Conservation (phyloP, 1,140 invertebrate species). For the Berghia stephanieae region DNA sequence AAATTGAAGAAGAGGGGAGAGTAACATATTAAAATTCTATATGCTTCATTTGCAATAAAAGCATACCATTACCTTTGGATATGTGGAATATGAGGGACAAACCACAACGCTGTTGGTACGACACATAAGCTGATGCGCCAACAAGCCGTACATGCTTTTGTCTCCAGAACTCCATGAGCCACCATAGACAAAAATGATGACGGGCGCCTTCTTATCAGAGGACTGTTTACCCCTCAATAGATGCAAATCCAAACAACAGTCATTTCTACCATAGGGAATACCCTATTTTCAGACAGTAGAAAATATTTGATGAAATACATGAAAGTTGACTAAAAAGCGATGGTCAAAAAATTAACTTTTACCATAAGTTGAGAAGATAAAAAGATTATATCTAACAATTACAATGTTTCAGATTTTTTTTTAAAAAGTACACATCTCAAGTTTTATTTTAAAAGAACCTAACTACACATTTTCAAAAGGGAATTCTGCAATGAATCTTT, state of each 20-base stretch:
- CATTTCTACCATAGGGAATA: slow-evolving; percentile 60
- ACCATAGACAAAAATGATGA: slow-evolving; percentile 63
- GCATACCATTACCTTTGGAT: slow-evolving; percentile 55
- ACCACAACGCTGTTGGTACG: slow-evolving; percentile 54
- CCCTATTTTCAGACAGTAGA: slow-evolving; percentile 49
- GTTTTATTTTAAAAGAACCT: not conserved
- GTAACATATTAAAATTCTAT: no score
- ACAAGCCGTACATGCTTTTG: slow-evolving; percentile 61
- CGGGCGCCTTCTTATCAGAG: slow-evolving; percentile 39
- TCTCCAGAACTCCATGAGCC: slow-evolving; percentile 61
- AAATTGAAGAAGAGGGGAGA: no score
- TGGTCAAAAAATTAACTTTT: not conserved
- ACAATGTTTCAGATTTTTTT: not conserved
- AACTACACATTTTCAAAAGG: not conserved
- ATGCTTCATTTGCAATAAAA: no score
- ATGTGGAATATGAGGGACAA: slow-evolving; percentile 62
- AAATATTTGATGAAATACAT: not conserved
- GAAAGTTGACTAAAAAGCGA: no score
- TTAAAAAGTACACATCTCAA: not conserved
- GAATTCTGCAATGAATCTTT: not conserved
- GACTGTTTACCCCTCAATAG: slow-evolving; percentile 31
- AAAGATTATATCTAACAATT: not conserved
- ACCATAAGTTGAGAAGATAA: not conserved
- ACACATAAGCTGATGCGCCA: slow-evolving; percentile 57
- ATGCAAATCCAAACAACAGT: slow-evolving; percentile 59